Percentiles rank a stretch among this genome's conserved stretches.
phyloP scores from a whole-genome alignment of 2,113 vertebrate genomes.

The Pelecanoides urinatrix region DNA sequence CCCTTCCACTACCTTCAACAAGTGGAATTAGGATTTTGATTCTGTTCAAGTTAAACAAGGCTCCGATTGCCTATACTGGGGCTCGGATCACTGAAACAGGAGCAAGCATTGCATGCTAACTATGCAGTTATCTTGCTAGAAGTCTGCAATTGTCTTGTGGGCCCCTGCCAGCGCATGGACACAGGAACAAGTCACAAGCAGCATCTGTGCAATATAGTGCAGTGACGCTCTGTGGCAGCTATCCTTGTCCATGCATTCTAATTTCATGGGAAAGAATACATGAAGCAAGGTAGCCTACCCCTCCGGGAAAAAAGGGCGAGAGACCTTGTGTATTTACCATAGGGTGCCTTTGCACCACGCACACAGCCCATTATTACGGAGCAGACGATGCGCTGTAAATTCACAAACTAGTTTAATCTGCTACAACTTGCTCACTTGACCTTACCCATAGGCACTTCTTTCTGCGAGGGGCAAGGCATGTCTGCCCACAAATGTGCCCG shows the following conservation, averaged over 20 bases:
- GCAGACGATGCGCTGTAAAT: not conserved
- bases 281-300: not conserved
- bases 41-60: not conserved
- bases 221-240: not conserved
- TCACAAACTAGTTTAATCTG: constrained; percentile 3
- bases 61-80: rapidly evolving
- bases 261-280: not conserved
- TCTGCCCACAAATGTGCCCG: not conserved
- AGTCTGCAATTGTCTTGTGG: not conserved
- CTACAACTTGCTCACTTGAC: not conserved
- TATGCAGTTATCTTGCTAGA: not conserved
- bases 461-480: not conserved
- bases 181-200: not conserved
- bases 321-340: not conserved
- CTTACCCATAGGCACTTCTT: not conserved
- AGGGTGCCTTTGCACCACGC: not conserved
- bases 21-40: not conserved
- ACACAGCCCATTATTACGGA: not conserved
- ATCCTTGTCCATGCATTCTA: not conserved
- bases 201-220: not conserved
- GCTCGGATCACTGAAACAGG: not conserved
- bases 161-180: rapidly evolving
- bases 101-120: rapidly evolving
- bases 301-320: not conserved
- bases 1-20: not conserved